Evolutionary conservation across 30 jellyfish, hydroid and myxozoan genomes (phyloP).

Genomic region (Hydractinia symbiolongicarpus): DNA sequence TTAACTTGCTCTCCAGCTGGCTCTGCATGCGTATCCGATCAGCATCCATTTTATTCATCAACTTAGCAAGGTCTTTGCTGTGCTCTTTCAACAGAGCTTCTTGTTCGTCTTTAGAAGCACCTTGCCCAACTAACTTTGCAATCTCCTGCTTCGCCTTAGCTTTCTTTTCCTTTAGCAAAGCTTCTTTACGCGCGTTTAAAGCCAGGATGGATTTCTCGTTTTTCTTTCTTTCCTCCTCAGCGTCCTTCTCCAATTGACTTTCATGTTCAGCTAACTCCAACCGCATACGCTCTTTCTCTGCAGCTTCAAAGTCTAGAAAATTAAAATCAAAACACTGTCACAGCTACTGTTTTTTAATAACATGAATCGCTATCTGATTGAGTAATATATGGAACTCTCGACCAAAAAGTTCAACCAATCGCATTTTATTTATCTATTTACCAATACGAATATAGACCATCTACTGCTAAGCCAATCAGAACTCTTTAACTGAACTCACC

Average conservation of each 20-base stretch:
- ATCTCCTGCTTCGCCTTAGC: conserved; percentile 84
- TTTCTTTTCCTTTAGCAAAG: conserved; percentile 74
- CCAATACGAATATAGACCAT: too few species aligned
- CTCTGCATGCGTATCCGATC: conserved; percentile 97
- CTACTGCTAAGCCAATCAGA: too few species aligned
- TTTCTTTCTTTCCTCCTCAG: conserved; percentile 70
- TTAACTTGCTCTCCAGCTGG: conserved; percentile 58
- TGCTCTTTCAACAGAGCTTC: conserved; percentile 85
- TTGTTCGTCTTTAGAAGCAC: conserved; percentile 88
- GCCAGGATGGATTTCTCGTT: conserved; percentile 86
- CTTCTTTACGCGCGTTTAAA: conserved; percentile 80
- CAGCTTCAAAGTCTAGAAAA: conserved; percentile 64
- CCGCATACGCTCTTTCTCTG: conserved; percentile 67
- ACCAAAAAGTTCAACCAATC: too few species aligned
- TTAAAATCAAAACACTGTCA: too few species aligned
- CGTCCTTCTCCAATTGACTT: conserved; percentile 53
- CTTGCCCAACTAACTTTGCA: conserved; percentile 66
- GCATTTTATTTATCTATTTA: too few species aligned
- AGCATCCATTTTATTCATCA: conserved; percentile 96
- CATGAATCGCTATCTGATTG: too few species aligned
- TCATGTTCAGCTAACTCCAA: conserved; percentile 58
- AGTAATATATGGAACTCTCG: too few species aligned
- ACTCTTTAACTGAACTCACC: conserved; percentile 29
- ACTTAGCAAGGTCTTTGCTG: conserved; percentile 84
- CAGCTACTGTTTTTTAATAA: too few species aligned